phyloP scores from a whole-genome alignment of 2,797 vertebrate species.

The Diglossa cyanea region DNA sequence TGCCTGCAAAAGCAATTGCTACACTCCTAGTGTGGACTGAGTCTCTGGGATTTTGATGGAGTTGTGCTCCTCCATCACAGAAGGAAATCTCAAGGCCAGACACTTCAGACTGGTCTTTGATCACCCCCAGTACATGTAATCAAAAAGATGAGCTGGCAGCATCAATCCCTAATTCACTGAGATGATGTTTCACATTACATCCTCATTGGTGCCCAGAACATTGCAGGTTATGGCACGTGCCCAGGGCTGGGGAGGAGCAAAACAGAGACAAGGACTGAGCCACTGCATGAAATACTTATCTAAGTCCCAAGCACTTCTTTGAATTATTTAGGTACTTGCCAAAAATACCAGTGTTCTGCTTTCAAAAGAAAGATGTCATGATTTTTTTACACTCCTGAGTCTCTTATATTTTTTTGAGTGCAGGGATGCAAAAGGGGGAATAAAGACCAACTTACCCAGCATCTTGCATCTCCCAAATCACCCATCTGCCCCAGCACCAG shows the following conservation, averaged over 20 bases:
- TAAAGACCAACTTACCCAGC: not conserved
- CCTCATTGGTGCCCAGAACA: not conserved
- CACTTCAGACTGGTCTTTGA: not conserved
- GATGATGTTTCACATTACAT: rapidly evolving
- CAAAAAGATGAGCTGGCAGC: not conserved
- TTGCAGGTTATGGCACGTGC: rapidly evolving
- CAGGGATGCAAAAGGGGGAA: not conserved
- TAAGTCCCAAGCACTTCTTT: not conserved
- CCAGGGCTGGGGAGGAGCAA: not conserved
- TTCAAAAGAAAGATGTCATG: not conserved
- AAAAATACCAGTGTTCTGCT: not conserved
- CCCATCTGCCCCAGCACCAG: not conserved
- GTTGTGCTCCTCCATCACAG: not conserved
- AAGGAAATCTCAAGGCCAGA: not conserved
- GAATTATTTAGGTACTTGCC: not conserved
- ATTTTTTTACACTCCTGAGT: not conserved
- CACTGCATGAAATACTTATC: not conserved
- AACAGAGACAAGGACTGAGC: not conserved
- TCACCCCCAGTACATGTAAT: no score
- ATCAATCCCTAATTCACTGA: not conserved
- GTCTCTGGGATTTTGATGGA: not conserved
- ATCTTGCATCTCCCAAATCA: not conserved
- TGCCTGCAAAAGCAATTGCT: not conserved
- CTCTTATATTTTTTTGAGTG: not conserved
- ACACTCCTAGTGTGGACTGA: not conserved